Evolutionary conservation across 2,888 invertebrate species (phyloP).

Genomic region (Oxyteleia sp.): DNA sequence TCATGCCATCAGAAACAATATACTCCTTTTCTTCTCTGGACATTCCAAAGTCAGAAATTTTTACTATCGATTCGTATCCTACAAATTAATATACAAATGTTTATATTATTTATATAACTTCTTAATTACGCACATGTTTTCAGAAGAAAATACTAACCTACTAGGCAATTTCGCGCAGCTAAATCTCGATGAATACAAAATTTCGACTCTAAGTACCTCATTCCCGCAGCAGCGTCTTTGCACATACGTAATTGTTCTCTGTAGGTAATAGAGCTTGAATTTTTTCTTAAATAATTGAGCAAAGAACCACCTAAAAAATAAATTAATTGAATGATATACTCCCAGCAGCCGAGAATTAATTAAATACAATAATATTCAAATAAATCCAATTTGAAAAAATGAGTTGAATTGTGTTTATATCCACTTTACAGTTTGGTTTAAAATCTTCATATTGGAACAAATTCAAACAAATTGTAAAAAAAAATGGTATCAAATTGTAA

Average conservation of each 20-base stretch:
- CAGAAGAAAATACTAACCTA: constrained; percentile 88
- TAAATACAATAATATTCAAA: too few species aligned
- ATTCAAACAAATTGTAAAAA: too few species aligned
- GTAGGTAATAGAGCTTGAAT: constrained; percentile 90
- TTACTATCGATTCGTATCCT: constrained; percentile 95
- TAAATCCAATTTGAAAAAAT: too few species aligned
- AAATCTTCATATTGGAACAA: too few species aligned
- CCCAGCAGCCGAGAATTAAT: too few species aligned
- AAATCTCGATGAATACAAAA: constrained; percentile 98
- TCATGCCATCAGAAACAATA: constrained; percentile 98
- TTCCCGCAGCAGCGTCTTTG: constrained; percentile 96
- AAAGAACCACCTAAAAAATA: too few species aligned
- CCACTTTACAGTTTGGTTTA: too few species aligned
- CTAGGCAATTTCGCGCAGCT: constrained; percentile 97
- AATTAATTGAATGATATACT: neutral
- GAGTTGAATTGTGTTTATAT: too few species aligned
- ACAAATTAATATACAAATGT: constrained; percentile 76
- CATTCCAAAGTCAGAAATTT: constrained; percentile 99
- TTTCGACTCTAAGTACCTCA: constrained; percentile 98
- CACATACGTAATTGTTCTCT: constrained; percentile 95
- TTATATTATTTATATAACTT: constrained; percentile 29
- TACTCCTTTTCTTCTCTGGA: constrained; percentile 98
- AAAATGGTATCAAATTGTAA: too few species aligned
- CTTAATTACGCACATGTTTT: neutral
- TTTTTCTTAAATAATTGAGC: too few species aligned